Evolutionary conservation across 2,888 invertebrate genomes (phyloP), one percentile per base, ranked within the genome.

Genomic region (Diogma glabrata): DNA sequence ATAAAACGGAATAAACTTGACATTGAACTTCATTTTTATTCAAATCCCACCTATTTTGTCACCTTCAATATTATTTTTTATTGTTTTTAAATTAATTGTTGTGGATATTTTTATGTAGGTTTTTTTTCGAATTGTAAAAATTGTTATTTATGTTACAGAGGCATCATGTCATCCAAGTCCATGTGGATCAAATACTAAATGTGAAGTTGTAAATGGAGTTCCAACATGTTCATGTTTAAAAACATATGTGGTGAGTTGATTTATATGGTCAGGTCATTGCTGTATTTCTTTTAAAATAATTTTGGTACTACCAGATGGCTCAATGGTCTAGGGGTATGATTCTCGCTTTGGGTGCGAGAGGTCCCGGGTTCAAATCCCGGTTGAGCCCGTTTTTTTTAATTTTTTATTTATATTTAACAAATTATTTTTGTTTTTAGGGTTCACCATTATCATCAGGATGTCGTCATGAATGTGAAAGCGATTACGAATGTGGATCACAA

Each of bases 121-220:
- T 26, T 47, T 14, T 9, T 47, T 47, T 47, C 14, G 19, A 9
- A n/a, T 20, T 46, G 5, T 22, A 47, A 47, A 7, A 19, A 24
- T 24, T 7, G 6, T 46, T 26, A 16, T 46, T 46, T 46, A 23
- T 16, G 46, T 26, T 24, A 33, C 67, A 89, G 89, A 86, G 72
- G 88, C 87, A 63, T 77, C 84, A 40, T 90, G 89, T 64, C 82
- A 84, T 61, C 88, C 87, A 12, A 85, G 81, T 55, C 88, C 89
- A 0, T 90, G 90, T 58, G 90, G 89, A 7, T 61, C 64, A 36
- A 89, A 90, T 67, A 88, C 89, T 1, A 80, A 83, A 49, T 90
- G 90, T 65, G 83, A 85, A 62, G 85, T 87, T 9, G 72, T 81
- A 40, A 83, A 83, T 64, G 79, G 79, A 57, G 79, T 84, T 16